phyloP scores from a whole-genome alignment of 2,113 vertebrate species.

The Leucopsar rothschildi region DNA sequence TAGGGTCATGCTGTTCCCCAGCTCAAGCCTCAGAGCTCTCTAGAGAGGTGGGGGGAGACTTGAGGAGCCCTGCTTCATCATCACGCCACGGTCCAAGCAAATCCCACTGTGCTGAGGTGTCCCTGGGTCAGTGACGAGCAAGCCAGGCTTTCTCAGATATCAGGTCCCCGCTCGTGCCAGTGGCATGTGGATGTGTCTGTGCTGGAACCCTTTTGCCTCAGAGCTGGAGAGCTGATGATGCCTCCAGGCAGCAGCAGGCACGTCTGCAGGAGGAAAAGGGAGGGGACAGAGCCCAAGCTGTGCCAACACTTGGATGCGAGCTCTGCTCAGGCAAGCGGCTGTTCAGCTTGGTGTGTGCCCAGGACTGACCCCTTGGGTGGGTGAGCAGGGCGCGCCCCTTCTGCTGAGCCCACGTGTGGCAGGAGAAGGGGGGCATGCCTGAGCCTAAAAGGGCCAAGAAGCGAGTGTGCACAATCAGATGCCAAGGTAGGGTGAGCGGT shows the following conservation, averaged over 20 bases:
- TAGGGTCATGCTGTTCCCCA: background rate
- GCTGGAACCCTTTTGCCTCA: background rate
- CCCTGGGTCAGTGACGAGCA: background rate
- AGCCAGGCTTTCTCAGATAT: background rate
- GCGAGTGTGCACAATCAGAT: background rate
- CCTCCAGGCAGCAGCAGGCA: background rate
- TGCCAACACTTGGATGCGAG: background rate
- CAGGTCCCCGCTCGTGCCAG: background rate
- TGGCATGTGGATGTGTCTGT: background rate
- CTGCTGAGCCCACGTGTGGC: background rate
- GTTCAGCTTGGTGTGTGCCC: background rate
- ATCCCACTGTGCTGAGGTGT: background rate
- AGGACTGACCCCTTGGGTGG: background rate
- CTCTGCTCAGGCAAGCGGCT: background rate
- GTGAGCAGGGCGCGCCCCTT: background rate
- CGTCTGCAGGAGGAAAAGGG: background rate
- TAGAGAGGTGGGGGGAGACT: background rate
- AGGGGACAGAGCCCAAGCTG: background rate
- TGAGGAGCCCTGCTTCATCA: background rate
- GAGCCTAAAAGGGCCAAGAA: background rate
- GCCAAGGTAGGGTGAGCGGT: conserved; percentile 28
- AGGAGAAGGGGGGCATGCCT: background rate
- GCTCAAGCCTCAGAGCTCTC: background rate
- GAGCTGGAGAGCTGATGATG: background rate
- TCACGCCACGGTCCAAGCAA: rapidly evolving